Evolutionary conservation across 2,113 vertebrate species (phyloP), one percentile per base, ranked within the genome.

Genomic region (Amblyopsis rosae): DNA sequence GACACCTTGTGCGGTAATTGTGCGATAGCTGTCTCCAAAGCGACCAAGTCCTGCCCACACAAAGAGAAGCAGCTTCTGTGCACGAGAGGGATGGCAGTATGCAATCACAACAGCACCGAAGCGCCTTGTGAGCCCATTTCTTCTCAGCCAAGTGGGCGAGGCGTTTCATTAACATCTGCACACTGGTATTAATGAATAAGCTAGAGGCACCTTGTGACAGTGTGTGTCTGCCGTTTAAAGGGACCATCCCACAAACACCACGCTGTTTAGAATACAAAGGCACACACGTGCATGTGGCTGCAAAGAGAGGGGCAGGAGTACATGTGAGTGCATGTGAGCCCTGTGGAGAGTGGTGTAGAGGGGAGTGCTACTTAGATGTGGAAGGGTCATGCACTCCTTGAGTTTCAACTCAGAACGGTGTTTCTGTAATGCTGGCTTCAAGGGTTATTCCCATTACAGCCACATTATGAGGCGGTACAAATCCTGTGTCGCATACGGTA

Each of bases 41-140:
- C 79, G 76, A 87, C 83, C 56, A 63, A 68, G 81, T 77, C 86
- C 77, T 78, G 74, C 87, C 83, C 84, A 84, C 87, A 80, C 85
- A 33, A 45, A 55, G 50, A 19, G 82, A 74, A 53, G 59, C 77
- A 68, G 86, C 73, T 77, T 79, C 72, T 83, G 76, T 79, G 69
- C 53, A 63, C 67, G 74, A 47, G 65, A 19, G 63, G 11, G 56
- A 70, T 76, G 79, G 84, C 74, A 71, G 59, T 71, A 41, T 41
- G 65, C 77, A 77, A 83, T 86, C 70, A 64, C 62, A 76, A 76
- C 64, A 54, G 66, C 69, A 76, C 55, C 54, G 16, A 68, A 80
- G 74, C 13, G 51, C 70, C 64, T 51, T 69, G 46, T 79, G 62
- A 74, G 85, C 67, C 76, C 47, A 81, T 83, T 82, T 73, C 57